Evolutionary conservation across 2,113 vertebrate species (phyloP).

Genomic region (Indri indri): DNA sequence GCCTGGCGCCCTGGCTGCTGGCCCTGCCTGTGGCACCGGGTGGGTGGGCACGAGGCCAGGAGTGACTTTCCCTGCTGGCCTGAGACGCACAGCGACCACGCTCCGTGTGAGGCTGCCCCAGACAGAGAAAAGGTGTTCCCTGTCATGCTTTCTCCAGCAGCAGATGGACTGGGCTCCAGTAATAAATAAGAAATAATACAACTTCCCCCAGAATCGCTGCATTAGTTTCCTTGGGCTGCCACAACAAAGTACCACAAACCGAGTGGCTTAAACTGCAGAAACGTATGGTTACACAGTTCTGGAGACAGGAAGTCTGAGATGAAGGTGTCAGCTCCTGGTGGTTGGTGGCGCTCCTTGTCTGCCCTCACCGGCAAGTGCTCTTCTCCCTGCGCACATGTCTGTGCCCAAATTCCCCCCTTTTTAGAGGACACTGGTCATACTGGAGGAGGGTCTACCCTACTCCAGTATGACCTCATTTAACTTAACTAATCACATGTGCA

Average conservation of each 20-base stretch:
- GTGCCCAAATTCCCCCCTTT: not conserved
- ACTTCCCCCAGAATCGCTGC: fast-evolving
- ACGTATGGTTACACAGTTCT: fast-evolving
- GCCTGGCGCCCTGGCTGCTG: fast-evolving
- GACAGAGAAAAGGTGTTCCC: not conserved
- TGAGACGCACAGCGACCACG: not conserved
- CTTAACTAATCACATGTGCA: not conserved
- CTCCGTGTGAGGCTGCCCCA: not conserved
- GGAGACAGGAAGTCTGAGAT: not conserved
- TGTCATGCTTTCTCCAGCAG: fast-evolving
- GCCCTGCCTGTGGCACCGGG: not conserved
- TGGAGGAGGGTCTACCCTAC: too few relatives aligned
- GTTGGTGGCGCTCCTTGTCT: not conserved
- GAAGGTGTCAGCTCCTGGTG: not conserved
- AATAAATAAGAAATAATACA: not conserved
- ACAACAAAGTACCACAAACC: too few relatives aligned
- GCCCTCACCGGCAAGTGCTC: fast-evolving
- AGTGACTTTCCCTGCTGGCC: not conserved
- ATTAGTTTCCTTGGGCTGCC: not conserved
- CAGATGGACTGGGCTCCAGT: not conserved
- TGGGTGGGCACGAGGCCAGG: fast-evolving
- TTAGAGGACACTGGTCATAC: not conserved
- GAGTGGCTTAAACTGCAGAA: fast-evolving
- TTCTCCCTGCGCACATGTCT: fast-evolving
- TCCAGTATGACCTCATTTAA: not conserved